Conservation (phyloP, 2,888 invertebrate genomes). For the Mystacides longicornis region DNA sequence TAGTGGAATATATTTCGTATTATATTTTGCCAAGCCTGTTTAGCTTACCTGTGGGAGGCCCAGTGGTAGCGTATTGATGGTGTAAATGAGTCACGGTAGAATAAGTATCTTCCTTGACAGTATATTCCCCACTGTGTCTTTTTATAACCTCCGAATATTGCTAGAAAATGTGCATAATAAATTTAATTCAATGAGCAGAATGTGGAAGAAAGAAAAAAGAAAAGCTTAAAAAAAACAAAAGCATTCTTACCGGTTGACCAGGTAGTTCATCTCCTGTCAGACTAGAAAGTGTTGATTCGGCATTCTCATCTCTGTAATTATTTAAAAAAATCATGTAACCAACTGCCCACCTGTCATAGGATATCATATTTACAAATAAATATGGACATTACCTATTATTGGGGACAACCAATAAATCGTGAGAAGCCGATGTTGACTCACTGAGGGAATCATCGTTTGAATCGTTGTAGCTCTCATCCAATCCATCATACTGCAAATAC, state of each 20-base stretch:
- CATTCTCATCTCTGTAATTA: slow-evolving; percentile 24
- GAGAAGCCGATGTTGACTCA: slow-evolving; percentile 51
- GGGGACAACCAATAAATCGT: slow-evolving; percentile 23
- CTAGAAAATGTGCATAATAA: slow-evolving; percentile 15
- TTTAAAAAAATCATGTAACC: neutral
- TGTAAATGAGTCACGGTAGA: slow-evolving; percentile 23
- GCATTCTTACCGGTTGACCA: slow-evolving; percentile 21
- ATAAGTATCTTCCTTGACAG: slow-evolving; percentile 25
- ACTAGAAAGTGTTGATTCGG: slow-evolving; percentile 25
- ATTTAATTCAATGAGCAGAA: neutral
- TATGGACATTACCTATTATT: slow-evolving; percentile 19
- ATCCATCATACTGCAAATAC: slow-evolving; percentile 57
- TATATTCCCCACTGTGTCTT: slow-evolving; percentile 23
- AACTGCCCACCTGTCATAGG: neutral
- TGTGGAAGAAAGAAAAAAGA: neutral
- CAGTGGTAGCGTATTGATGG: slow-evolving; percentile 17
- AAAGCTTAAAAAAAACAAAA: neutral
- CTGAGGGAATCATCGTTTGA: slow-evolving; percentile 50
- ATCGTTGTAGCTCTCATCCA: slow-evolving; percentile 65
- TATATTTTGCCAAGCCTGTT: too few relatives aligned
- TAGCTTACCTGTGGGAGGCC: slow-evolving; percentile 19
- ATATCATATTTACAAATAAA: slow-evolving; percentile 5
- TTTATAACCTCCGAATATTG: slow-evolving; percentile 26
- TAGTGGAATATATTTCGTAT: too few relatives aligned
- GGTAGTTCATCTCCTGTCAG: slow-evolving; percentile 24